Conservation (phyloP, 2,888 invertebrate species). For the Melinopterus prodromus region DNA sequence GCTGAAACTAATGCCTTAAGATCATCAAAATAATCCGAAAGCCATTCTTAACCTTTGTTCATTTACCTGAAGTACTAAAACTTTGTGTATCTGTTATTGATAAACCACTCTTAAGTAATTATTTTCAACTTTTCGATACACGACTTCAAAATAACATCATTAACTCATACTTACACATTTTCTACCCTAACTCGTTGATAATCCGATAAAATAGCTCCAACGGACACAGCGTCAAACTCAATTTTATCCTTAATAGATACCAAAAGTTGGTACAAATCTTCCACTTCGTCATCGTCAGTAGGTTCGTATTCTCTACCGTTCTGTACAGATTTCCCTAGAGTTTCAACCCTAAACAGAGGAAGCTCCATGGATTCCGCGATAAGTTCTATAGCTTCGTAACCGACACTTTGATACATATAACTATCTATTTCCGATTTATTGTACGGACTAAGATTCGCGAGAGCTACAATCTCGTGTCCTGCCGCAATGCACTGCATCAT, state of each 20-base stretch:
- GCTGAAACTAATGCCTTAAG: too few relatives aligned
- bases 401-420: conserved; percentile 99
- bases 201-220: conserved; percentile 97
- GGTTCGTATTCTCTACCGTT: conserved; percentile 81
- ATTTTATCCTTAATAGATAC: conserved; percentile 73
- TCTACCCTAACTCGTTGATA: conserved; percentile 98
- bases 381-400: conserved; percentile 90
- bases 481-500: conserved; percentile 97
- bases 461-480: conserved; percentile 93
- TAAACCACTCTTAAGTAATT: too few relatives aligned
- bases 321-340: conserved; percentile 84
- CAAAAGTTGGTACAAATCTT: conserved; percentile 90
- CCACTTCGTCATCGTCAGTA: conserved; percentile 93
- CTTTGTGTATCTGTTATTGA: too few relatives aligned
- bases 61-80: too few relatives aligned
- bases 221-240: conserved; percentile 87
- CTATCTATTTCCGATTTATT: conserved; percentile 73
- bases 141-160: background rate
- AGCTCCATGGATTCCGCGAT: conserved; percentile 94
- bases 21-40: background rate
- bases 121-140: too few relatives aligned
- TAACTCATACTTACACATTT: conserved; percentile 83
- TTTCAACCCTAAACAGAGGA: conserved; percentile 86
- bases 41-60: too few relatives aligned
- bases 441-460: conserved; percentile 93